These are phyloP conservation scores for Drosophila pallidifrons DNA, from an alignment of 1,140 invertebrate species.

Conservation along the genomic window DNA sequence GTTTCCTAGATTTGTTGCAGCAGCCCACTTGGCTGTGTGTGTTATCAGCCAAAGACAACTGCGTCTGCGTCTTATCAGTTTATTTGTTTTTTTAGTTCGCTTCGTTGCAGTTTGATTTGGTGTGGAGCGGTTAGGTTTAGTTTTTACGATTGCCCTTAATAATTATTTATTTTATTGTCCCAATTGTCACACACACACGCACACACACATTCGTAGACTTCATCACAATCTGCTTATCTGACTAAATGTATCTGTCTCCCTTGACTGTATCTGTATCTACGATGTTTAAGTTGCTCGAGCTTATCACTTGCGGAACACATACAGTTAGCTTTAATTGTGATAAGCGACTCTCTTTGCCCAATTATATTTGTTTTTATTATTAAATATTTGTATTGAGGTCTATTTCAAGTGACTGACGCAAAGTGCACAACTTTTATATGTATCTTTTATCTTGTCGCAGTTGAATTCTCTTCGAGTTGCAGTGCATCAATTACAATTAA, in stretches of 20 bases:
- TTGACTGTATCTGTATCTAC: background rate
- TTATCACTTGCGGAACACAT: constrained; percentile 47
- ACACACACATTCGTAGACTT: background rate
- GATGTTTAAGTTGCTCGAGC: background rate
- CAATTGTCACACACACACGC: constrained; percentile 22
- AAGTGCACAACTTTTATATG: background rate
- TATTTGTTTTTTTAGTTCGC: constrained; percentile 29
- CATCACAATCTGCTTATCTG: constrained; percentile 33
- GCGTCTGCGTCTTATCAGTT: constrained; percentile 55
- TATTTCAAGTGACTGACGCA: constrained; percentile 35
- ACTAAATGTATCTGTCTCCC: constrained; percentile 19
- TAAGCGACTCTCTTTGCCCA: constrained; percentile 17
- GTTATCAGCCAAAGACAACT: constrained; percentile 27
- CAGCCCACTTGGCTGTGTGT: background rate
- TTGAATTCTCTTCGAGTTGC: constrained; percentile 5
- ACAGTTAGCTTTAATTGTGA: constrained; percentile 5
- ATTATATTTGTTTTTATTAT: constrained; percentile 38
- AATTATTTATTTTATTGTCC: constrained; percentile 35
- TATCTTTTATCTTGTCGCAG: background rate
- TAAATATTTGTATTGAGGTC: constrained; percentile 32
- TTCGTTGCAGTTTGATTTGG: constrained; percentile 51
- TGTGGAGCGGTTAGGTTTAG: constrained; percentile 57
- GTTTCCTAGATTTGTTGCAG: constrained; percentile 22
- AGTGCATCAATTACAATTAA: constrained; percentile 8
- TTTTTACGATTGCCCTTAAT: constrained; percentile 53